Evolutionary conservation across 2,113 vertebrate genomes (phyloP).

Genomic region (Hippocampus abdominalis): DNA sequence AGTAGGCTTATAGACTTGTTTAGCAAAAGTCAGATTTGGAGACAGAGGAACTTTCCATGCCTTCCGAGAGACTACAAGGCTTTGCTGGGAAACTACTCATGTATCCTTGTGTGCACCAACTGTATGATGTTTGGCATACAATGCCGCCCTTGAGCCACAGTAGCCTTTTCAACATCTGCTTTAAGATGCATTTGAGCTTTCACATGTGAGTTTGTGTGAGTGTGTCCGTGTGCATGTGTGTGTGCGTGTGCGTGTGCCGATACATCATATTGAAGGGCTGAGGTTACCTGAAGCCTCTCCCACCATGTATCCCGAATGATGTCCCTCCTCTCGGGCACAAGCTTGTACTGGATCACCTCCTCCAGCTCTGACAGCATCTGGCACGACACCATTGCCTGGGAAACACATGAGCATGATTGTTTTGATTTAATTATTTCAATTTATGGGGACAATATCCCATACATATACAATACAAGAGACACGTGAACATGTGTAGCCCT

Average conservation of each 20-base stretch:
- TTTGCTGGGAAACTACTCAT: not conserved
- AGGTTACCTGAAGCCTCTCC: constrained; percentile 92
- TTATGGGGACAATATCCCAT: not conserved
- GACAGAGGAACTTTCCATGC: not conserved
- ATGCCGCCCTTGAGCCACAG: constrained; percentile 44
- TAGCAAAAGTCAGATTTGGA: not conserved
- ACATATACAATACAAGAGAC: not conserved
- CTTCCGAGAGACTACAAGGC: not conserved
- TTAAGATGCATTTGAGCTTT: constrained; percentile 24
- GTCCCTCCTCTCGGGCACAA: constrained; percentile 95
- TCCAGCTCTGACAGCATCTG: constrained; percentile 98
- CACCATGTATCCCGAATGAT: constrained; percentile 99
- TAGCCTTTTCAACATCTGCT: constrained; percentile 51
- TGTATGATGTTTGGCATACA: constrained; percentile 6
- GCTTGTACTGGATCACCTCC: constrained; percentile 98
- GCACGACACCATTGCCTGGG: constrained; percentile 97
- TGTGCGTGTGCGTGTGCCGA: constrained; percentile 10
- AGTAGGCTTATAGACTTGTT: not conserved
- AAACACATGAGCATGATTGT: constrained; percentile 13
- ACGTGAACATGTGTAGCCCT: not conserved
- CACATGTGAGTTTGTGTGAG: constrained; percentile 13
- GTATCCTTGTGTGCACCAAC: not conserved
- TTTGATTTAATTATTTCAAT: not conserved
- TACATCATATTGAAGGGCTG: constrained; percentile 18
- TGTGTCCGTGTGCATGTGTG: constrained; percentile 3